Evolutionary conservation across 2,113 vertebrate species (phyloP).

Genomic region (Indicator indicator): DNA sequence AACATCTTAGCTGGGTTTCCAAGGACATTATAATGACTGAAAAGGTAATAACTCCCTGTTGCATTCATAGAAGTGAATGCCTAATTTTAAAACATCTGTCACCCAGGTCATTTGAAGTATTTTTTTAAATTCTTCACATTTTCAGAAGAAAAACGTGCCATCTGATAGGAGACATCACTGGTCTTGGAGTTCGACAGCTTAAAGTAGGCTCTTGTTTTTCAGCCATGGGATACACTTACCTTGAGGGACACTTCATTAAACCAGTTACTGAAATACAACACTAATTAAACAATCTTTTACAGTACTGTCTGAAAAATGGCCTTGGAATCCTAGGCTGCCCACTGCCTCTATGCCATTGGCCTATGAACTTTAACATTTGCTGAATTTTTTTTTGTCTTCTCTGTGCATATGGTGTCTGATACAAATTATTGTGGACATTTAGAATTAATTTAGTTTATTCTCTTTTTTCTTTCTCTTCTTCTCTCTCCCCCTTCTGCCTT

Average conservation of each 20-base stretch:
- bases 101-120: neutral
- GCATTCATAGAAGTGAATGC: neutral
- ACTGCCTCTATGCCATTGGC: neutral
- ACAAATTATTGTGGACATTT: neutral
- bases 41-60: neutral
- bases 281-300: neutral
- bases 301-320: neutral
- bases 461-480: neutral
- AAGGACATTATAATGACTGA: neutral
- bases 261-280: neutral
- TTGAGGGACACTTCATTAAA: neutral
- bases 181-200: neutral
- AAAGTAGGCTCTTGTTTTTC: neutral
- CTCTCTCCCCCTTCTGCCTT: neutral
- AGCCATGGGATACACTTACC: neutral
- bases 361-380: neutral
- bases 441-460: neutral
- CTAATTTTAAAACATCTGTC: neutral
- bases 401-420: neutral
- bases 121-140: neutral
- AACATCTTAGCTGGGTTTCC: constrained; percentile 19
- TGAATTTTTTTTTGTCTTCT: neutral
- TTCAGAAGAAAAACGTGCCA: neutral
- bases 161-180: neutral
- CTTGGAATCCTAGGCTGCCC: neutral